These are phyloP conservation scores for Autographa pulchrina DNA, from an alignment of 2,888 invertebrate species.

Conservation along the genomic window DNA sequence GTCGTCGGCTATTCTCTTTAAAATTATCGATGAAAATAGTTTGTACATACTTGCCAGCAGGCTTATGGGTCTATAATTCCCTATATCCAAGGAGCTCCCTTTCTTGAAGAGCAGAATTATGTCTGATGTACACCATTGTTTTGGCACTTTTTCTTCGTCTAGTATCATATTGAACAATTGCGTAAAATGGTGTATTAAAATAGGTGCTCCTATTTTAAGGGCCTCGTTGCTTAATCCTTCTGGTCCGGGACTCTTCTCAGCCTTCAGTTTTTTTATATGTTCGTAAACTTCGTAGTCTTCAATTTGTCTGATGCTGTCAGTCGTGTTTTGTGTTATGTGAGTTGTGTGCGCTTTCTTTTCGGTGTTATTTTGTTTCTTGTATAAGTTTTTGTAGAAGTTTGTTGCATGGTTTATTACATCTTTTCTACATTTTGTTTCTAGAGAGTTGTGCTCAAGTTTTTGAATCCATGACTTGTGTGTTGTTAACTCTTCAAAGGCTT, in stretches of 20 bases:
- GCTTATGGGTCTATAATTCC: constrained; percentile 23
- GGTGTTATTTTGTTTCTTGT: constrained; percentile 8
- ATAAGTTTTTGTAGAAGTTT: constrained; percentile 31
- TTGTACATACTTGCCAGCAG: constrained; percentile 17
- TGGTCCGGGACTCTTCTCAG: constrained; percentile 10
- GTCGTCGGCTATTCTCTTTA: constrained; percentile 1
- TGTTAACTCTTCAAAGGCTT: constrained; percentile 30
- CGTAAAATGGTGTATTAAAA: not conserved
- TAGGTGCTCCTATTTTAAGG: constrained; percentile 17
- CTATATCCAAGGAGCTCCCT: constrained; percentile 17
- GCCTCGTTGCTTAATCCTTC: constrained; percentile 19
- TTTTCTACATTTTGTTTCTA: constrained; percentile 31
- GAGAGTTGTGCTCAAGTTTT: constrained; percentile 19
- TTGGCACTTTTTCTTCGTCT: constrained; percentile 22
- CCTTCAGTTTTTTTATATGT: constrained; percentile 11
- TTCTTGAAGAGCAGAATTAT: constrained; percentile 33
- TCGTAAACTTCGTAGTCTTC: constrained; percentile 13
- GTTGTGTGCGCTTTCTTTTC: no score
- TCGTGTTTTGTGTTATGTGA: no score
- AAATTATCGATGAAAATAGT: constrained; percentile 13
- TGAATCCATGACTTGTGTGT: constrained; percentile 26
- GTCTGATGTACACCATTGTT: constrained; percentile 28
- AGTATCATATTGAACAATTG: constrained; percentile 22
- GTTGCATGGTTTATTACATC: constrained; percentile 36
- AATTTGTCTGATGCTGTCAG: not conserved